Evolutionary conservation across 1,140 invertebrate species (phyloP).

Genomic region (Agraylea sexmaculata): DNA sequence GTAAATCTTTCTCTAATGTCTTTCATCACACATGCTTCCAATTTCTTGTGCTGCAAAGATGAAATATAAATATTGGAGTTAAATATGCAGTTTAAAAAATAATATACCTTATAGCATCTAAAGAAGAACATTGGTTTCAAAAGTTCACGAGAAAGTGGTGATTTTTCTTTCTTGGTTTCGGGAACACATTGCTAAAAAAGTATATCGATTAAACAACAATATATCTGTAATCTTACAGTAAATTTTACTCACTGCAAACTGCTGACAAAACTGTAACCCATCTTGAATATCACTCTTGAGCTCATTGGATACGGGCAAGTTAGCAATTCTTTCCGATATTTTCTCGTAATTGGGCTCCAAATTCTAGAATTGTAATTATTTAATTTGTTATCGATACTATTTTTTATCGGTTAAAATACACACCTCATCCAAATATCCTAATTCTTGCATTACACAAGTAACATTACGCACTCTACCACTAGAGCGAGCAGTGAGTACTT

Average conservation of each 20-base stretch:
- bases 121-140: slow-evolving; percentile 56
- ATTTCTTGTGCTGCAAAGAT: slow-evolving; percentile 45
- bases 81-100: background rate
- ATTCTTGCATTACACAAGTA: slow-evolving; percentile 55
- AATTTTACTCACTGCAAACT: slow-evolving; percentile 45
- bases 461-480: slow-evolving; percentile 43
- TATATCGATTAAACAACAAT: too few relatives aligned
- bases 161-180: slow-evolving; percentile 46
- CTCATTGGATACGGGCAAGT: slow-evolving; percentile 44
- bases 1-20: slow-evolving; percentile 50
- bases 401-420: background rate
- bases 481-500: slow-evolving; percentile 40
- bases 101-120: slow-evolving; percentile 49
- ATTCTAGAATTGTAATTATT: slow-evolving; percentile 28
- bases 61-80: background rate
- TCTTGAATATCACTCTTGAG: slow-evolving; percentile 50
- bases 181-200: slow-evolving; percentile 52
- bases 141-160: slow-evolving; percentile 46
- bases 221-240: too few relatives aligned
- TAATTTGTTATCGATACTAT: slow-evolving; percentile 1
- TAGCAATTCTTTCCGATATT: slow-evolving; percentile 45
- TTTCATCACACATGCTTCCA: slow-evolving; percentile 57
- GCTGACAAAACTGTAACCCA: slow-evolving; percentile 49
- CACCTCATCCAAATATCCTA: slow-evolving; percentile 47
- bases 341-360: slow-evolving; percentile 50